phyloP scores from a whole-genome alignment of 2,113 vertebrate genomes.

The Baryphthengus martii region DNA sequence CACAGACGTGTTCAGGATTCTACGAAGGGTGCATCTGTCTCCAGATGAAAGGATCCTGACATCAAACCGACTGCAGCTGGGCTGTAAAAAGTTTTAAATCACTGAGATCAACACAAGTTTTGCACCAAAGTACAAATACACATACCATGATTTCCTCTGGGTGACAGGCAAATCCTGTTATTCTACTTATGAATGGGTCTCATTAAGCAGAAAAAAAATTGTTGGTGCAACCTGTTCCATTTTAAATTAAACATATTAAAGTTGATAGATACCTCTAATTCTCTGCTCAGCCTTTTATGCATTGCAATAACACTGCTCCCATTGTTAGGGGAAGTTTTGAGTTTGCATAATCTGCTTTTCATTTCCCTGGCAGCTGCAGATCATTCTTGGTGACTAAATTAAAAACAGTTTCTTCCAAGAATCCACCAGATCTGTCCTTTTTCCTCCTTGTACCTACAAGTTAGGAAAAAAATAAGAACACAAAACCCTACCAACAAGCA shows the following conservation, averaged over 20 bases:
- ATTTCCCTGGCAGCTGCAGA: slow-evolving; percentile 57
- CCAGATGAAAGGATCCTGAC: slow-evolving; percentile 47
- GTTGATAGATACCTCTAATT: slow-evolving; percentile 41
- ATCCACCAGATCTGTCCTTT: neutral
- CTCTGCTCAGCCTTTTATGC: slow-evolving; percentile 30
- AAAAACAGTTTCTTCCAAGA: slow-evolving; percentile 24
- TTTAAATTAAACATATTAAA: slow-evolving; percentile 22
- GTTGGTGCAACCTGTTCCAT: slow-evolving; percentile 5
- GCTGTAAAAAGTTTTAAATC: slow-evolving; percentile 47
- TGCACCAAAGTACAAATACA: slow-evolving; percentile 34
- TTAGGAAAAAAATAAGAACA: neutral
- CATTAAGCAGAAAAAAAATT: neutral
- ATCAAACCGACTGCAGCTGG: slow-evolving; percentile 52
- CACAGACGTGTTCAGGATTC: neutral
- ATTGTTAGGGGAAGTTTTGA: slow-evolving; percentile 35
- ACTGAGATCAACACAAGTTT: slow-evolving; percentile 5
- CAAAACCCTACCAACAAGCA: neutral
- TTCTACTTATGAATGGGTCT: slow-evolving; percentile 28
- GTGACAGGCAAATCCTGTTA: slow-evolving; percentile 32
- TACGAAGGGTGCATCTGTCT: slow-evolving; percentile 49
- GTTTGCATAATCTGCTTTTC: slow-evolving; percentile 59
- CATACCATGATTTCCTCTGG: slow-evolving; percentile 46
- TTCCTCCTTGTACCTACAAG: neutral
- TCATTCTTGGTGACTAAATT: slow-evolving; percentile 34
- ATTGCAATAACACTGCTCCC: slow-evolving; percentile 17